Base-by-base conservation (phyloP, 2,797 vertebrate species). In the Hoplostethus mediterraneus region DNA sequence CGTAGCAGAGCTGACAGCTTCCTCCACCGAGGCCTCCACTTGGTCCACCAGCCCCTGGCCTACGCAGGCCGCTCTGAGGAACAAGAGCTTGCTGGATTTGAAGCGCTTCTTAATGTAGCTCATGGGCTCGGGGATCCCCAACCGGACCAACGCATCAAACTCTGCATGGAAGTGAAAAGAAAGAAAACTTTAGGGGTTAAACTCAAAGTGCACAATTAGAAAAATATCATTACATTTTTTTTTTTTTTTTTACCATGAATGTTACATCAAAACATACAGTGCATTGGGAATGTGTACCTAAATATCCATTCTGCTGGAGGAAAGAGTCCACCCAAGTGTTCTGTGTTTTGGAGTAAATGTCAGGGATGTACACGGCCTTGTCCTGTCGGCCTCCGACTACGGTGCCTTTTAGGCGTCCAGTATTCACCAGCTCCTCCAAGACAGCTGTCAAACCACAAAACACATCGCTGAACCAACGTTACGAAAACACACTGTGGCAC, bases 241-340 rank as follows among this genome's bases (percentile, higher is more conserved):
- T 21, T 21, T 21, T 21, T 1, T 9, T 33, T 33, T 6, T 33
- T 33, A 33, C 31, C 6, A 4, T 38, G 38, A 38, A 38, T 38
- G 38, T 38, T 5, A 38, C 38, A 38, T 9, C 6, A 38, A 38
- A 38, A 33, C 9, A 38, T 38, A 38, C 3, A 33, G 38, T 40
- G 38, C 6, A 42, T 42, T 11, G 8, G 40, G 9, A 11, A 42
- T 3, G 62, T 66, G 90, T 95, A 98, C 98, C 98, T 78, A 99
- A 91, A 88, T 99, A 99, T 84, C 96, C 95, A 61, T 99, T 99
- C 84, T 99, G 98, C 78, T 95, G 96, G 75, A 99, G 96, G 93
- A 99, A 99, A 6, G 97, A 96, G 88, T 99, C 97, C 55, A 99
- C 96, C 98, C 98, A 99, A 71, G 94, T 73, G 73, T 95, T 99